Evolutionary conservation across 2,888 invertebrate species (phyloP).

Genomic region (Philonicus albiceps): DNA sequence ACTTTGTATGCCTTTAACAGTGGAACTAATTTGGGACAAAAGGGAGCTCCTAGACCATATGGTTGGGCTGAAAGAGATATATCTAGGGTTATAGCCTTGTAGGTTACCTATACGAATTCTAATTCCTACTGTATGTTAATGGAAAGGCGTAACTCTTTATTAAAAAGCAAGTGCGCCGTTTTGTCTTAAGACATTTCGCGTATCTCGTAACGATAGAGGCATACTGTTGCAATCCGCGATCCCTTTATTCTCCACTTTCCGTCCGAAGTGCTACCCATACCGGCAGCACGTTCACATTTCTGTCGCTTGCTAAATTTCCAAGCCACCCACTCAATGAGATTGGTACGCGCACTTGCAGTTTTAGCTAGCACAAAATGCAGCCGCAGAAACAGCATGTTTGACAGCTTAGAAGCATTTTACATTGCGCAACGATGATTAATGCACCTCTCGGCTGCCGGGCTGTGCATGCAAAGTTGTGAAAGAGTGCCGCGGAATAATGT

Average conservation of each 20-base stretch:
- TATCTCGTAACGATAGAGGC: not conserved
- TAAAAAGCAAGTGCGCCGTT: not conserved
- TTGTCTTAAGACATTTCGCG: not conserved
- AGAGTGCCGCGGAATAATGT: conserved; percentile 4
- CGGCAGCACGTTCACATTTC: not conserved
- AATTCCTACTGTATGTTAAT: not conserved
- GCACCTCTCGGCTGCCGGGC: not conserved
- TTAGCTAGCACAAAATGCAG: not conserved
- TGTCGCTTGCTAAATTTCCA: conserved; percentile 4
- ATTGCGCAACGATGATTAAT: conserved; percentile 39
- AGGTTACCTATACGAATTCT: not conserved
- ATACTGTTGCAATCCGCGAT: not conserved
- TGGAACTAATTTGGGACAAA: not conserved
- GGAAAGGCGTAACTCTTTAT: not conserved
- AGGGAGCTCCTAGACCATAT: not conserved
- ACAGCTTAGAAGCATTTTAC: conserved; percentile 36
- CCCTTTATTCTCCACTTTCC: not conserved
- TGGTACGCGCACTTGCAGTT: conserved; percentile 15
- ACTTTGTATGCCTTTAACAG: too few species aligned
- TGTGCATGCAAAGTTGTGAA: conserved; percentile 41
- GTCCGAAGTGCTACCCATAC: not conserved
- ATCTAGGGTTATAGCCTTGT: not conserved
- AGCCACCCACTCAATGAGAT: conserved; percentile 14
- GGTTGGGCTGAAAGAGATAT: not conserved
- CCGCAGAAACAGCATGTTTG: conserved; percentile 36